A percentile compares a stretch with the other conserved stretches of the same genome.
Conservation (phyloP, 2,113 vertebrate species). For the Melanocharis versteri region DNA sequence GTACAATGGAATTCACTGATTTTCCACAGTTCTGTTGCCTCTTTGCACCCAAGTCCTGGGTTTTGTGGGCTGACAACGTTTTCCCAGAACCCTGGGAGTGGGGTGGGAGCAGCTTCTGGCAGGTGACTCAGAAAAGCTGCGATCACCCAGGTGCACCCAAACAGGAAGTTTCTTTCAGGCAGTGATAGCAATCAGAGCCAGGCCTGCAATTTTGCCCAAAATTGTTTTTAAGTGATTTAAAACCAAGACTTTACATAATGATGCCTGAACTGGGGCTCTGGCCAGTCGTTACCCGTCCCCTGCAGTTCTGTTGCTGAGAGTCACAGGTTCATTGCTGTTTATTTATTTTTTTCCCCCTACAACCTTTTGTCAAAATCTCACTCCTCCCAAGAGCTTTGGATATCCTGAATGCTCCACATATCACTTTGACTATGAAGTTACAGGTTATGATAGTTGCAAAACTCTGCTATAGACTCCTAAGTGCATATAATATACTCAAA, state of each 20-base stretch:
- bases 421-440: not conserved
- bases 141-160: not conserved
- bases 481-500: not conserved
- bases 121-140: not conserved
- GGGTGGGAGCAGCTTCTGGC: not conserved
- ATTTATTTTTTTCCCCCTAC: not conserved
- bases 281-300: not conserved
- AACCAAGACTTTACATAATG: not conserved
- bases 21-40: not conserved
- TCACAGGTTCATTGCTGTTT: not conserved
- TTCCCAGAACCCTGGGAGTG: fast-evolving
- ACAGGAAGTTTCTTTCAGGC: not conserved
- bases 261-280: not conserved
- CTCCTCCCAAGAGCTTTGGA: not conserved
- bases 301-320: not conserved
- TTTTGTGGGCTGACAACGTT: not conserved
- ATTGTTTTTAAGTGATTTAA: not conserved
- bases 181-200: not conserved
- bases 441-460: not conserved
- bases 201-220: not conserved
- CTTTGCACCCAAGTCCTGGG: not conserved
- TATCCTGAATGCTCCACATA: not conserved
- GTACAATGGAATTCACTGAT: fast-evolving
- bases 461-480: not conserved
- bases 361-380: not conserved